Evolutionary conservation across 2,888 invertebrate genomes (phyloP), one percentile per base, ranked within the genome.

Genomic region (Chrysina gloriosa): DNA sequence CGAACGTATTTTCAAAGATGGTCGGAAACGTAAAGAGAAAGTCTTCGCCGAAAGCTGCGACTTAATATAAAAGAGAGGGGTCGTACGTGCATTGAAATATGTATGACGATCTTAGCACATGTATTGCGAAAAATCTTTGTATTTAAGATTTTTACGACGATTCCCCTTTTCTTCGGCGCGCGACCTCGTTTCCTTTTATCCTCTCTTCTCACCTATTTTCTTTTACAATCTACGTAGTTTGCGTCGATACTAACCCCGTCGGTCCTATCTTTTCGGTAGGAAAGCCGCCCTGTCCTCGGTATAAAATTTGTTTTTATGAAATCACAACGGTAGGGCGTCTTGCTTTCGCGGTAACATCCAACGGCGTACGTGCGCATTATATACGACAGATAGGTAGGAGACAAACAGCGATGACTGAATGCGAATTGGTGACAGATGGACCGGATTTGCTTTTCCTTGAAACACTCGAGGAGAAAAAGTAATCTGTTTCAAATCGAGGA

Each of bases 81-180:
- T 21, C n/a, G 36, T 56, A 56, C 56, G 56, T 56, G 56, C 36
- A 56, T 56, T 56, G 56, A 56, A 56, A 56, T 36, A 56, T 56
- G 56, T 56, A 56, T 56, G 56, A 56, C 56, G 36, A 14, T 39
- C 56, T 56, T 56, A 23, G 36, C 21, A 11, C 25, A 56, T 56
- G 56, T 39, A 56, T 56, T 56, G 56, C 25, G 11, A 16, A 39
- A 56, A 56, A 56, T 56, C 56, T 56, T 39, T 56, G 6, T 56
- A 39, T 56, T 56, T 56, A 56, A 56, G 56, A 36, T 56, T 36
- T 56, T 56, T 56, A 56, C 56, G 56, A 36, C 56, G 14, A 36
- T 56, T 56, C 36, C 34, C 52, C n/a, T 50, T 14, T 50, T 29
- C 16, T 14, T 14, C 31, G 11, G 61, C 25, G 23, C 27, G 39